Evolutionary conservation across 2,113 vertebrate species (phyloP), one percentile per base, ranked within the genome.

Genomic region (Symphodus melops): DNA sequence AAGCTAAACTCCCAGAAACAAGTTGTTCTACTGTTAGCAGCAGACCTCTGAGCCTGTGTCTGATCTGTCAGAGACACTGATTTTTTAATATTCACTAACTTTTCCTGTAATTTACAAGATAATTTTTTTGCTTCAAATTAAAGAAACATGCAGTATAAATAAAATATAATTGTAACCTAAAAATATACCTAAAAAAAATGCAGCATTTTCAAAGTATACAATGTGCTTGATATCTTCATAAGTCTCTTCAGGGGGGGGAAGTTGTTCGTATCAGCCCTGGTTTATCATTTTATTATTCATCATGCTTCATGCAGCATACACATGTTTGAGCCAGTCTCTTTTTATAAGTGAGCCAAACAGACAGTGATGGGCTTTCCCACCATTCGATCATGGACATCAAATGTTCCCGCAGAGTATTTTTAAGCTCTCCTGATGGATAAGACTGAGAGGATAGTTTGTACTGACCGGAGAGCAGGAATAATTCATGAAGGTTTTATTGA

Each of bases 401-500:
- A 51, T 75, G 65, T 54, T 25, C 60, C 68, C 52, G 53, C 17
- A 1, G 71, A 72, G 72, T 89, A 89, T 91, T 91, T 91, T 87
- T 89, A 88, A 82, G 52, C 79, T 20, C 59, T 56, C 28, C 46
- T 80, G 83, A 90, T 89, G 87, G 86, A 86, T 81, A 58, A 37
- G 62, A 81, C 49, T 81, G 63, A 61, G 73, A 77, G 74, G 70
- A 68, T 52, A 10, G 86, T 69, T 56, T 67, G 36, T 63, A 59
- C 68, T 39, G 79, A 55, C 70, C 81, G 63, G 77, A 82, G 54
- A 75, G 42, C 58, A 81, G 77, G 17, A 91, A 92, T 91, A 88
- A 91, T 91, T 89, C 61, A 92, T 91, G 88, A 81, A 62, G 75
- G 72, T 75, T 92, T 91, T 90, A 88, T 86, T 76, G 56, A 87